phyloP scores from a whole-genome alignment of 2,888 invertebrate genomes.

The Lasioglossum morio region DNA sequence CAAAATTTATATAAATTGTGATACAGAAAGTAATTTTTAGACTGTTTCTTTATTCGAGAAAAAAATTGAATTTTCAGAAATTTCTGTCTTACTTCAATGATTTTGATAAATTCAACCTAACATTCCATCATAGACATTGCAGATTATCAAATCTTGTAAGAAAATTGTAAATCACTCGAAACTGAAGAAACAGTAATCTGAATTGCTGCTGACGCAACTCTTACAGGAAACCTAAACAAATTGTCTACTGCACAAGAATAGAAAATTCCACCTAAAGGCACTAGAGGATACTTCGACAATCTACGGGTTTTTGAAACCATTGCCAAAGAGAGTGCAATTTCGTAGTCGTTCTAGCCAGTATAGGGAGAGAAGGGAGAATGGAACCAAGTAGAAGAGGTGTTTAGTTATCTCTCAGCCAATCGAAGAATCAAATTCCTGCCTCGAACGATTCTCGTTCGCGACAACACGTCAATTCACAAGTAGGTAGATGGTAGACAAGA shows the following conservation, averaged over 20 bases:
- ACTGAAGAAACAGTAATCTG: background rate
- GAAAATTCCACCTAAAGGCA: background rate
- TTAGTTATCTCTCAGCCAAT: constrained; percentile 48
- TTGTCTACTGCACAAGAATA: background rate
- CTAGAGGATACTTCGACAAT: constrained; percentile 4
- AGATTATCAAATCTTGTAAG: background rate
- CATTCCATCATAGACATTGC: background rate
- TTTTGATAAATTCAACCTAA: background rate
- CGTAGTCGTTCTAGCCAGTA: background rate
- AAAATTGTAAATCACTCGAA: background rate
- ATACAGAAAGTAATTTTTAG: background rate
- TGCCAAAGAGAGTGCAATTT: constrained; percentile 9
- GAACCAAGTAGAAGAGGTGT: constrained; percentile 2
- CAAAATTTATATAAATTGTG: background rate
- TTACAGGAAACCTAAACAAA: background rate
- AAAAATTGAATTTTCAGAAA: background rate
- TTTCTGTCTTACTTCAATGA: background rate
- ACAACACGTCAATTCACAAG: constrained; percentile 71
- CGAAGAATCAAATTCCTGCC: constrained; percentile 58
- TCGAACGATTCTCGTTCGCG: constrained; percentile 67
- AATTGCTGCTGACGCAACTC: background rate
- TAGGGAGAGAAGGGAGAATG: background rate
- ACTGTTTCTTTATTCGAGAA: background rate
- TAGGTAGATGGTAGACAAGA: constrained; percentile 65
- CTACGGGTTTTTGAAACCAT: constrained; percentile 11